phyloP scores from a whole-genome alignment of 2,113 vertebrate genomes.

The Martes martes region DNA sequence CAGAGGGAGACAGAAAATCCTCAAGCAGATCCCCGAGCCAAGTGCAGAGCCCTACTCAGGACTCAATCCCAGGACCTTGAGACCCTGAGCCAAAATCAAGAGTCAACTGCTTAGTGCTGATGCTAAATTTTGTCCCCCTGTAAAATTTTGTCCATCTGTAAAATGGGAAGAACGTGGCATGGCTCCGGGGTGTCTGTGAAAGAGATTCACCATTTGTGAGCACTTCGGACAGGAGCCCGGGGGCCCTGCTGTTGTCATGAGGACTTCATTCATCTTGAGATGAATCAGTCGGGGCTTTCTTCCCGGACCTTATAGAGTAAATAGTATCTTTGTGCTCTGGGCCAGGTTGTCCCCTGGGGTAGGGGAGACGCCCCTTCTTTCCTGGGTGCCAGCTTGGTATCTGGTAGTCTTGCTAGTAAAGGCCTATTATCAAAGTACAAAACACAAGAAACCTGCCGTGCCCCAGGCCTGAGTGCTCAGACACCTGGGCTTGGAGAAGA shows the following conservation, averaged over 20 bases:
- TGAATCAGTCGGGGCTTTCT: background rate
- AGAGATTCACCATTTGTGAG: background rate
- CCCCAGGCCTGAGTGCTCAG: background rate
- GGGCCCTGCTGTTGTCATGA: background rate
- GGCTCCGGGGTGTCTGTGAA: background rate
- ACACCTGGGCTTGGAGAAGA: slow-evolving; percentile 13
- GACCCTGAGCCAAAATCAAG: background rate
- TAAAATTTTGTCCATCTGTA: background rate
- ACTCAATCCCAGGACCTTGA: background rate
- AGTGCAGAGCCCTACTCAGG: background rate
- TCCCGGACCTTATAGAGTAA: slow-evolving; percentile 38
- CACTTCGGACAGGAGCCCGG: background rate
- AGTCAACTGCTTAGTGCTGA: background rate
- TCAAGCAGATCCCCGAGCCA: background rate
- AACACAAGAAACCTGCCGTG: background rate
- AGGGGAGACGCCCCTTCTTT: background rate
- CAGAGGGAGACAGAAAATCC: background rate
- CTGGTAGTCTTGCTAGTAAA: slow-evolving; percentile 16
- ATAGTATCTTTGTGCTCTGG: slow-evolving; percentile 36
- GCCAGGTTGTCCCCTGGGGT: background rate
- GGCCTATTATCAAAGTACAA: slow-evolving; percentile 23
- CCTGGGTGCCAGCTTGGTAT: background rate
- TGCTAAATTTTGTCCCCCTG: background rate
- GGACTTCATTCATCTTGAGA: slow-evolving; percentile 14
- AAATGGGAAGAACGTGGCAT: background rate